These are phyloP conservation scores for Enchytraeus crypticus DNA, from an alignment of 2,888 invertebrate genomes.

Conservation along the genomic window DNA sequence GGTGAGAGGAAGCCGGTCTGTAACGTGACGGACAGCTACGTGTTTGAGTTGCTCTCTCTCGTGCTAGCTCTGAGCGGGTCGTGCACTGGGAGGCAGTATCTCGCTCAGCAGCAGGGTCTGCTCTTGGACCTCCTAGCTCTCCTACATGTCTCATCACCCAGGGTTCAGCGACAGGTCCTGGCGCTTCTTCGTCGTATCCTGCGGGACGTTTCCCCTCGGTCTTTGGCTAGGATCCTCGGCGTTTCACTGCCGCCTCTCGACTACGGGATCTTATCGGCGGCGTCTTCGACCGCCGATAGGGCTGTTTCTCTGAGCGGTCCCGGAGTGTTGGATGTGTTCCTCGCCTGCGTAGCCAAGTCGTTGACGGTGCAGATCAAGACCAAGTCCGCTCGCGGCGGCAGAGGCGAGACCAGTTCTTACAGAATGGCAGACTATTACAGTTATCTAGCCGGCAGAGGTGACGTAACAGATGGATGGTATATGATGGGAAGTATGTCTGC, in stretches of 20 bases:
- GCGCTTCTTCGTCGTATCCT: conserved; percentile 76
- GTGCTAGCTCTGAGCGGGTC: conserved; percentile 87
- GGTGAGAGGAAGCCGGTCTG: not conserved
- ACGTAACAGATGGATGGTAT: too few relatives aligned
- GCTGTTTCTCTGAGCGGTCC: conserved; percentile 50
- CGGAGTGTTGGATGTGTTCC: conserved; percentile 77
- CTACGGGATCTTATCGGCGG: conserved; percentile 63
- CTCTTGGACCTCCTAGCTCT: conserved; percentile 74
- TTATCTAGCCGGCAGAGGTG: not conserved
- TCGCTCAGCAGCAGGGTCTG: conserved; percentile 78
- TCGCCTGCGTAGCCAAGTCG: conserved; percentile 82
- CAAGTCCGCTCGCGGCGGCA: conserved; percentile 51
- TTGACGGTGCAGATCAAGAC: conserved; percentile 80
- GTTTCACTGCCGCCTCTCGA: conserved; percentile 66
- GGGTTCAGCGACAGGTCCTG: conserved; percentile 86
- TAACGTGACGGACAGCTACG: conserved; percentile 70
- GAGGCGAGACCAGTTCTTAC: conserved; percentile 51
- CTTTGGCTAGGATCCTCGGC: conserved; percentile 67
- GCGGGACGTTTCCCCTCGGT: conserved; percentile 77
- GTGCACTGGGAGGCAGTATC: conserved; percentile 75
- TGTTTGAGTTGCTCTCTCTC: conserved; percentile 94
- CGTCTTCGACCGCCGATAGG: conserved; percentile 50
- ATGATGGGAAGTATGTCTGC: conserved; percentile 72
- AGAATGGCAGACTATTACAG: conserved; percentile 52
- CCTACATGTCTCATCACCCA: conserved; percentile 83